phyloP scores from a whole-genome alignment of 2,888 invertebrate species.

The Dicyrtomina minuta region DNA sequence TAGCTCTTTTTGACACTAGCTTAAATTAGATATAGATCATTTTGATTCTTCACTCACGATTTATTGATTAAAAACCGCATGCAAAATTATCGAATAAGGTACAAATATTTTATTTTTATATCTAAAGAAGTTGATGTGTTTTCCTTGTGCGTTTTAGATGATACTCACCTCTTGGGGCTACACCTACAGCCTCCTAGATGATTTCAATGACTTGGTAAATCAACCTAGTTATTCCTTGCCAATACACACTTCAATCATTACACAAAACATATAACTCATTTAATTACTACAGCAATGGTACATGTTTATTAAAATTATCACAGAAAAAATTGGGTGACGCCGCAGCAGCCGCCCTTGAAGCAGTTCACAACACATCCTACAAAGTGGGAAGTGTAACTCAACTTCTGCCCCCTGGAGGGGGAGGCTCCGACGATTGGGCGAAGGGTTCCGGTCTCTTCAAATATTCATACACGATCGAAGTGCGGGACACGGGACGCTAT shows the following conservation, averaged over 20 bases:
- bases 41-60: too few relatives aligned
- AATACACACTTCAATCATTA: too few relatives aligned
- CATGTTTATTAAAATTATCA: background rate
- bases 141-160: constrained; percentile 52
- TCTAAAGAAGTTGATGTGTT: background rate
- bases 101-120: too few relatives aligned
- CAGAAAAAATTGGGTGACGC: constrained; percentile 62
- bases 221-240: too few relatives aligned
- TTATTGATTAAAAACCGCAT: too few relatives aligned
- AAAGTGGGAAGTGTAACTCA: constrained; percentile 59
- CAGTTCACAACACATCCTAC: constrained; percentile 66
- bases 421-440: constrained; percentile 54
- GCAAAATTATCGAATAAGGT: too few relatives aligned
- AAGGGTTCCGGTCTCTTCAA: constrained; percentile 43
- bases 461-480: constrained; percentile 65
- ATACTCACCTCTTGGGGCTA: constrained; percentile 66
- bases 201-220: constrained; percentile 59
- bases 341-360: constrained; percentile 64
- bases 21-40: too few relatives aligned
- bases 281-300: background rate
- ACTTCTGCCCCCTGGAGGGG: constrained; percentile 45
- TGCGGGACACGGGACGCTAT: constrained; percentile 71
- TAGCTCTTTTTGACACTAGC: too few relatives aligned
- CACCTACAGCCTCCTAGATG: constrained; percentile 56
- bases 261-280: too few relatives aligned